A percentile compares a stretch with the other conserved stretches of the same genome.
Conservation (phyloP, 2,113 vertebrate species). For the Cebidichthys violaceus region DNA sequence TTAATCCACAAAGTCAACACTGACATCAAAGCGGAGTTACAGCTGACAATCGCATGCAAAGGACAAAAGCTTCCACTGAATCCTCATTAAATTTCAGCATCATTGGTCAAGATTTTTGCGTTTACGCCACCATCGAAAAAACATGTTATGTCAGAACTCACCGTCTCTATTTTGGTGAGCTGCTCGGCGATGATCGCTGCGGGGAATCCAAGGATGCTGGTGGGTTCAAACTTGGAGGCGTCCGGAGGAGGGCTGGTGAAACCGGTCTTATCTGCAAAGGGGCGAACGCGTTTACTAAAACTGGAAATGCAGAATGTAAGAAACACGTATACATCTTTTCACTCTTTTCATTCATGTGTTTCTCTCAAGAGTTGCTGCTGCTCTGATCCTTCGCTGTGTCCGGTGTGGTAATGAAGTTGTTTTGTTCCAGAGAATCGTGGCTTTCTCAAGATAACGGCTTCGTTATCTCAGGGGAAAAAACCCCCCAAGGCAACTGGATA, state of each 20-base stretch:
- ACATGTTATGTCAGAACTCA: constrained; percentile 63
- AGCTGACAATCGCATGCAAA: background rate
- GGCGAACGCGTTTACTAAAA: background rate
- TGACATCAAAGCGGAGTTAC: background rate
- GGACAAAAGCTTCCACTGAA: too few relatives aligned
- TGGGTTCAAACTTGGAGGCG: constrained; percentile 81
- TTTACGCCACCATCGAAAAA: background rate
- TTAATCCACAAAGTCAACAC: constrained; percentile 2
- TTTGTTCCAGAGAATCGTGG: background rate
- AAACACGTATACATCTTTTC: background rate
- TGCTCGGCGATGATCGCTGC: constrained; percentile 87
- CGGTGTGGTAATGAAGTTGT: background rate
- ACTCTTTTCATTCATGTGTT: too few relatives aligned
- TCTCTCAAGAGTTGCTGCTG: background rate
- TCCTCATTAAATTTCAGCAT: background rate
- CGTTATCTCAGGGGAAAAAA: constrained; percentile 4
- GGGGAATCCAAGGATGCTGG: constrained; percentile 85
- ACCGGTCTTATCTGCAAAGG: constrained; percentile 54
- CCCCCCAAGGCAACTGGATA: background rate
- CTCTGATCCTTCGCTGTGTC: background rate
- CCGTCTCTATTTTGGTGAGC: constrained; percentile 92
- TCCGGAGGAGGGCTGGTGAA: constrained; percentile 45
- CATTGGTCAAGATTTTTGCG: background rate
- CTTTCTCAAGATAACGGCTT: background rate
- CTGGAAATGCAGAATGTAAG: background rate